These are phyloP conservation scores for Pseudochirops corinnae DNA, from an alignment of 2,797 vertebrate species.

Conservation along the genomic window DNA sequence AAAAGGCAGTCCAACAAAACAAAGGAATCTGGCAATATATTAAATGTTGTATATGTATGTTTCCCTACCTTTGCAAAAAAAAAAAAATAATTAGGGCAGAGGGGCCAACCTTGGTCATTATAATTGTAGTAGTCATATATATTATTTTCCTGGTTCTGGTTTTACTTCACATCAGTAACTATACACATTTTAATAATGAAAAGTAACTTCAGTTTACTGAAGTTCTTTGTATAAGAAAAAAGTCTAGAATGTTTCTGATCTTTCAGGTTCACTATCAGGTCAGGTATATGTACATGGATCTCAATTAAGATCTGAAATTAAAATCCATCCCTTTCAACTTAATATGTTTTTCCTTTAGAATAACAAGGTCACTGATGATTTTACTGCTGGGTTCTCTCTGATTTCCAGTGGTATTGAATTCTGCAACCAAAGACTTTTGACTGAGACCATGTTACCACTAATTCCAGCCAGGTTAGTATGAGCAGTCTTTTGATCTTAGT, in stretches of 20 bases:
- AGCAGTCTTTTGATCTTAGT: not conserved
- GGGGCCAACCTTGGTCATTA: not conserved
- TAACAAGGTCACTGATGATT: not conserved
- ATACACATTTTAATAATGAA: not conserved
- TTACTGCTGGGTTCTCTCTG: not conserved
- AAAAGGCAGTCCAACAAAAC: not conserved
- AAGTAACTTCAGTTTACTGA: not conserved
- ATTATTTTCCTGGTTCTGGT: not conserved
- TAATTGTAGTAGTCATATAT: not conserved
- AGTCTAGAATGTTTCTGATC: not conserved
- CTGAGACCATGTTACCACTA: not conserved
- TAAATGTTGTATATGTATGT: not conserved
- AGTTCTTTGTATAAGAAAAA: not conserved
- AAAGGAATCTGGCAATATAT: not conserved
- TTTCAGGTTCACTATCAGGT: not conserved
- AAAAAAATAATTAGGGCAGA: not conserved
- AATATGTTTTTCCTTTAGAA: not conserved
- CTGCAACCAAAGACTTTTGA: conserved; percentile 9
- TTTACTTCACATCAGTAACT: not conserved
- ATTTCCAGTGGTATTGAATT: conserved; percentile 14
- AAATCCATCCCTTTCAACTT: not conserved
- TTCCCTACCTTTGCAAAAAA: not conserved
- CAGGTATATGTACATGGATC: not conserved
- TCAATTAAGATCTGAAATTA: not conserved
- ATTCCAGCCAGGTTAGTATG: not conserved